Percentiles rank a stretch among this genome's conserved stretches.
These are phyloP conservation scores for Catocala nupta DNA, from an alignment of 2,888 invertebrate species.

Conservation along the genomic window DNA sequence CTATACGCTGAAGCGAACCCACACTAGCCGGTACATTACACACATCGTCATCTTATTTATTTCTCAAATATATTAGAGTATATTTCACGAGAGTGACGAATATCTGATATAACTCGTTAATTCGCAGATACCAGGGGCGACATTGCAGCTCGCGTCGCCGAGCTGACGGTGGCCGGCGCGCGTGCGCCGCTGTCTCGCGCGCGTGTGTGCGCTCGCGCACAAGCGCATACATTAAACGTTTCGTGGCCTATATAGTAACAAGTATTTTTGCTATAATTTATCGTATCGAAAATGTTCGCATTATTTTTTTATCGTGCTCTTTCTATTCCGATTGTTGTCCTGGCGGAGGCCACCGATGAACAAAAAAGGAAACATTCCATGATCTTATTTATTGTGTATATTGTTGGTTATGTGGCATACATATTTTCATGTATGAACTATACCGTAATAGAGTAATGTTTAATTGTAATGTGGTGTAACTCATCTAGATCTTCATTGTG, in stretches of 20 bases:
- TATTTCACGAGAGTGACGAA: no score
- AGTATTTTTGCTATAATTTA: conserved; percentile 87
- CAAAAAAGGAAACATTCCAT: conserved; percentile 82
- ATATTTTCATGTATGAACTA: conserved; percentile 84
- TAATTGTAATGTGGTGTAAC: conserved; percentile 78
- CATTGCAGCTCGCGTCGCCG: conserved; percentile 31
- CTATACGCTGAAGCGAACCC: conserved; percentile 86
- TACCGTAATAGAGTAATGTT: conserved; percentile 72
- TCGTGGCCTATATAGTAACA: conserved; percentile 72
- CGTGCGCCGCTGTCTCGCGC: conserved; percentile 3
- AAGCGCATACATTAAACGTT: conserved; percentile 51
- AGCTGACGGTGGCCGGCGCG: conserved; percentile 30
- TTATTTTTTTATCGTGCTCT: conserved; percentile 78
- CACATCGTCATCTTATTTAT: no score
- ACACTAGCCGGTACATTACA: conserved; percentile 40
- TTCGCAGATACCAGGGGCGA: conserved; percentile 31
- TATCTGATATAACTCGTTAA: not conserved
- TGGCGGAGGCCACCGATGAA: conserved; percentile 65
- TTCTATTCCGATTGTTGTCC: conserved; percentile 67
- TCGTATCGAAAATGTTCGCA: conserved; percentile 74
- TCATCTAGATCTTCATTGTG: conserved; percentile 86
- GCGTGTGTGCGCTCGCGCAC: conserved; percentile 20
- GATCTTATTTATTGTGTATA: conserved; percentile 87
- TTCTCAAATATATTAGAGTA: no score
- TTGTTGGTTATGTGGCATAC: conserved; percentile 79